Evolutionary conservation across 2,113 vertebrate genomes (phyloP), one percentile per base, ranked within the genome.

Genomic region (Condylura cristata): DNA sequence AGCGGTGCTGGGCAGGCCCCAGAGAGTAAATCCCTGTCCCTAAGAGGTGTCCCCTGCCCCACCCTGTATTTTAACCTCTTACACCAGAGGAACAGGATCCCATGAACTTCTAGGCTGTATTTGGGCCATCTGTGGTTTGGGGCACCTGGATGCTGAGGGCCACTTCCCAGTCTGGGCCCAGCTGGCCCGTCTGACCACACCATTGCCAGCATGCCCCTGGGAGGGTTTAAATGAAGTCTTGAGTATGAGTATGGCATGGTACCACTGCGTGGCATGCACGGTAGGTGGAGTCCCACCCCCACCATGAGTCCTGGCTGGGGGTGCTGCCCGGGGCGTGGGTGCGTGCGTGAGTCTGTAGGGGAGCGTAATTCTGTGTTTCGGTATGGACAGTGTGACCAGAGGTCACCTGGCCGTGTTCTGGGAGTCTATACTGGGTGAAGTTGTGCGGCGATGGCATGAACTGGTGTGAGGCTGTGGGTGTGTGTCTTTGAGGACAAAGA

Each of bases 171-270:
- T 66, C 72, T 79, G 86, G 68, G 76, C 86, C 89, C n/a, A 91
- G 85, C 41, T 94, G 96, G 63, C 83, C 63, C 86, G 66, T 81
- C 78, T 83, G 74, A 84, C 56, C 61, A 84, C 91, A 95, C 58
- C 72, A 85, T 48, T 88, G 85, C 9, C 72, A 63, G 48, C 48
- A 34, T 48, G 78, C 30, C 86, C 71, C 61, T 51, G 37, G 66
- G 86, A 94, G 72, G 71, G 78, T 75, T 90, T 86, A 32, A 91
- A 51, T 70, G 93, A 94, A 95, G 71, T 63, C 92, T 10, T 66
- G 76, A 94, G 80, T 85, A 20, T 37, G 80, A 80, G 86, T n/a
- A n/a, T n/a, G n/a, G n/a, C n/a, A n/a, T n/a, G n/a, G n/a, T 28
- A 2, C 58, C 58, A 41, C 58, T 66, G 16, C 22, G 6, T 60